Conservation (phyloP, 1,140 invertebrate species). For the Drosophila gunungcola region DNA sequence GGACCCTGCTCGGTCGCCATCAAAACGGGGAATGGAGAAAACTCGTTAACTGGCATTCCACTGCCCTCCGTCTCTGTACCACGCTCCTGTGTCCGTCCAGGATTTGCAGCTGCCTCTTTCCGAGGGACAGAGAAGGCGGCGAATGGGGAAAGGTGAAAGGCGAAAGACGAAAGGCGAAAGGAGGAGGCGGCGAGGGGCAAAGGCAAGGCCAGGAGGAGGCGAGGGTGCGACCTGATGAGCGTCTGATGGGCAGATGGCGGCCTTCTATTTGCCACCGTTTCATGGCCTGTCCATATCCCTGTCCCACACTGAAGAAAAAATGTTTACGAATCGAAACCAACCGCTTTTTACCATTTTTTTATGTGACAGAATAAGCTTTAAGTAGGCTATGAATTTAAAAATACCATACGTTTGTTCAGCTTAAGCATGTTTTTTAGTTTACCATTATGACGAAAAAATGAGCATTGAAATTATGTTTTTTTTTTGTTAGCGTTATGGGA, state of each 20-base stretch:
- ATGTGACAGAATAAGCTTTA: too few relatives aligned
- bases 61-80: conserved; percentile 26
- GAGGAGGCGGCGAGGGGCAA: neutral
- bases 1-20: conserved; percentile 8
- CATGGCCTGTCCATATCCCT: conserved; percentile 40
- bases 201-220: neutral
- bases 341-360: too few relatives aligned
- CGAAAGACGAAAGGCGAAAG: neutral
- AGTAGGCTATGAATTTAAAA: too few relatives aligned
- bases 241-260: conserved; percentile 33
- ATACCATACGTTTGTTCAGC: too few relatives aligned
- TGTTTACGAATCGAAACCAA: too few relatives aligned
- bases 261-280: conserved; percentile 72
- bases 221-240: conserved; percentile 22
- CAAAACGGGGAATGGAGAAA: conserved; percentile 54
- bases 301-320: neutral
- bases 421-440: too few relatives aligned
- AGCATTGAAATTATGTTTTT: too few relatives aligned
- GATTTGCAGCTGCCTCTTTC: conserved; percentile 63
- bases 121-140: neutral
- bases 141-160: neutral
- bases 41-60: conserved; percentile 78
- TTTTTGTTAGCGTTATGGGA: too few relatives aligned
- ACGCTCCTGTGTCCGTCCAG: conserved; percentile 16
- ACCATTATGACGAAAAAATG: too few relatives aligned